phyloP scores from a whole-genome alignment of 1,140 invertebrate species.

The Drosophila kurseongensis region DNA sequence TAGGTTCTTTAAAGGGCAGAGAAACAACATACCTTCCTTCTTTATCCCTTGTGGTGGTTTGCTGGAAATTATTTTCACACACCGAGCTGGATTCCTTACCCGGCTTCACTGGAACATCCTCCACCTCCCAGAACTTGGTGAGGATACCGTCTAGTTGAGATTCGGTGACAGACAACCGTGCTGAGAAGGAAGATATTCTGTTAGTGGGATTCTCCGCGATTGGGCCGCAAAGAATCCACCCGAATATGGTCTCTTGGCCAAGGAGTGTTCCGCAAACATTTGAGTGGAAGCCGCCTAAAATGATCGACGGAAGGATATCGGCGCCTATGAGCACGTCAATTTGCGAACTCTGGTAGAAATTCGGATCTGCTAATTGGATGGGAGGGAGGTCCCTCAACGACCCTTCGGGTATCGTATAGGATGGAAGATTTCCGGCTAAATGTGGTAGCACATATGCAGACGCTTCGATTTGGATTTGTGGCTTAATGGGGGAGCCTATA shows the following conservation, averaged over 20 bases:
- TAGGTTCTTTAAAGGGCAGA: no score
- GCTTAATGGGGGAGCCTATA: not conserved
- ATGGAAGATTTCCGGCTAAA: not conserved
- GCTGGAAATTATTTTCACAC: no score
- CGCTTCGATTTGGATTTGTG: no score
- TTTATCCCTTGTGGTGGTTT: no score
- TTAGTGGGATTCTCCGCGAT: no score
- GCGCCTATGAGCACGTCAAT: constrained; percentile 4
- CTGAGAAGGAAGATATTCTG: not conserved
- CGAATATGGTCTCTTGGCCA: constrained; percentile 3
- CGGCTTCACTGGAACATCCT: not conserved
- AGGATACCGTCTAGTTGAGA: not conserved
- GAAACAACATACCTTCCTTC: no score
- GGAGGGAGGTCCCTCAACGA: not conserved
- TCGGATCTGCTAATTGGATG: not conserved
- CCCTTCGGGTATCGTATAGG: not conserved
- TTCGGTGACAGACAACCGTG: not conserved
- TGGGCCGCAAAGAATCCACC: constrained; percentile 1
- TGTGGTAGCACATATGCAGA: no score
- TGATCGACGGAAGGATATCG: constrained; percentile 2
- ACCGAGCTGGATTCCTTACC: no score
- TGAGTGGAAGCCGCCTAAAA: not conserved
- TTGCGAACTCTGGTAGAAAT: not conserved
- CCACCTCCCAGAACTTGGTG: not conserved
- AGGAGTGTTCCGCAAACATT: not conserved